Percentiles rank a stretch among this genome's conserved stretches.
Conservation (phyloP, 2,888 invertebrate genomes). For the Epistrophe grossulariae region DNA sequence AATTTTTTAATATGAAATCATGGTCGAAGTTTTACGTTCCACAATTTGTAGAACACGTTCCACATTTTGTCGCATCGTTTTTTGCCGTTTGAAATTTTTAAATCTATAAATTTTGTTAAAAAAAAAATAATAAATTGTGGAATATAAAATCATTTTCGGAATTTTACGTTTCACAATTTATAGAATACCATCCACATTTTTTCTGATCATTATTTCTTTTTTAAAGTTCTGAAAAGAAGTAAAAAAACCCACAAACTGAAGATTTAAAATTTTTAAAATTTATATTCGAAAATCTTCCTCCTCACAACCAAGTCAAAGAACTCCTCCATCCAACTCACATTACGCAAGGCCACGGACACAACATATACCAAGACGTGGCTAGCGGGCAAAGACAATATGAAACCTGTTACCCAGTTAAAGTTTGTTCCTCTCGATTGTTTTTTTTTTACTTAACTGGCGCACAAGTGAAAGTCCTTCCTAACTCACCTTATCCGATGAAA, state of each 20-base stretch:
- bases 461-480: slow-evolving; percentile 74
- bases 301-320: not conserved
- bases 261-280: not conserved
- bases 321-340: not conserved
- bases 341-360: slow-evolving; percentile 40
- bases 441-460: slow-evolving; percentile 32
- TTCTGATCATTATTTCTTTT: no score
- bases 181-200: no score
- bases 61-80: no score
- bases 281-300: not conserved
- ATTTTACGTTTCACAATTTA: no score
- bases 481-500: slow-evolving; percentile 56
- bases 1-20: no score
- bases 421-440: slow-evolving; percentile 36
- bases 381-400: not conserved
- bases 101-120: no score
- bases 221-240: not conserved
- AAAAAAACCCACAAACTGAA: not conserved
- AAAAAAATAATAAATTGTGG: no score
- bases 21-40: no score
- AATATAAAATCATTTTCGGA: no score
- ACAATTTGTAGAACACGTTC: no score
- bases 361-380: not conserved
- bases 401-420: slow-evolving; percentile 46
- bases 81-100: no score